A percentile compares a stretch with the other conserved stretches of the same genome.
These are phyloP conservation scores for Carpatolechia fugitivella DNA, from an alignment of 2,888 invertebrate genomes.

Conservation along the genomic window DNA sequence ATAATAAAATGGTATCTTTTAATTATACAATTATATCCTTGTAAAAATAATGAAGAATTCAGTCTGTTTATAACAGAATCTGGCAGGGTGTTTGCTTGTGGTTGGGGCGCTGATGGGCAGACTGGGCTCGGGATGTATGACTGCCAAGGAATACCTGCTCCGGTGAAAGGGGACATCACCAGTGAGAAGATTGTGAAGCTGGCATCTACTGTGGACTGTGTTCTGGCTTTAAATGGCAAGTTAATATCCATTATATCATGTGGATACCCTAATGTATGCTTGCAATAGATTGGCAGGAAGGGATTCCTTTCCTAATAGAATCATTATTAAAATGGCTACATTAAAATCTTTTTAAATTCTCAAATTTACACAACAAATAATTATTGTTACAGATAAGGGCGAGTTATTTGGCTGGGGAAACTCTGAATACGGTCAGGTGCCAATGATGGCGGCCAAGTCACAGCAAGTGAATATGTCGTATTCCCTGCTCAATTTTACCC, in stretches of 20 bases:
- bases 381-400: conserved; percentile 88
- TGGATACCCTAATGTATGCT: no score
- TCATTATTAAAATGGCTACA: no score
- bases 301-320: no score
- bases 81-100: conserved; percentile 92
- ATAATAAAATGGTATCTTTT: no score
- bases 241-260: background rate
- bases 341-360: no score
- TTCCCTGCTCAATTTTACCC: conserved; percentile 78
- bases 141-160: conserved; percentile 78
- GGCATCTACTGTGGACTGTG: conserved; percentile 90
- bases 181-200: conserved; percentile 90
- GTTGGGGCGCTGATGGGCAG: conserved; percentile 97
- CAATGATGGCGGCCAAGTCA: conserved; percentile 53
- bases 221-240: conserved; percentile 91
- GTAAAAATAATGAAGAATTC: conserved; percentile 35
- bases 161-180: conserved; percentile 89
- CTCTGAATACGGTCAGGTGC: conserved; percentile 93
- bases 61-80: conserved; percentile 87
- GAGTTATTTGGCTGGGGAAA: conserved; percentile 99
- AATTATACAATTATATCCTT: background rate
- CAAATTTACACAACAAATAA: no score
- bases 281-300: no score
- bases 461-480: conserved; percentile 88
- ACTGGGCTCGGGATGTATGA: conserved; percentile 88